These are phyloP conservation scores for Acanthopagrus latus DNA, from an alignment of 2,797 vertebrate species.

Conservation along the genomic window DNA sequence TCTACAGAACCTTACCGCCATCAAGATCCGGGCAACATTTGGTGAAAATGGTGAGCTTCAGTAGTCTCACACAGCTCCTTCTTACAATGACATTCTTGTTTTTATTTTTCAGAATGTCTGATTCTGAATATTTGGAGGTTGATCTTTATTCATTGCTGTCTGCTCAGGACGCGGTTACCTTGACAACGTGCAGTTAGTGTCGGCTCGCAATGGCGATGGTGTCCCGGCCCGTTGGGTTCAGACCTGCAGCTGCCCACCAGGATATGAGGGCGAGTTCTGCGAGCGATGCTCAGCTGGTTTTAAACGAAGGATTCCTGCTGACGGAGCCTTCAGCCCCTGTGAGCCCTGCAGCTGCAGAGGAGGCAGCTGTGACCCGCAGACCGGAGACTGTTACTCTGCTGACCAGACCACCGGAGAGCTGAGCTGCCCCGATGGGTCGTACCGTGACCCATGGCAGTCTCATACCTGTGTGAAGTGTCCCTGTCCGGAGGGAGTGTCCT, in stretches of 20 bases:
- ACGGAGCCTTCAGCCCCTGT: constrained; percentile 88
- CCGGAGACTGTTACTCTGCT: constrained; percentile 92
- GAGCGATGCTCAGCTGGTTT: constrained; percentile 89
- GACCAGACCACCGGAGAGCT: constrained; percentile 85
- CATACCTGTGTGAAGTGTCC: constrained; percentile 87
- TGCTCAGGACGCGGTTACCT: constrained; percentile 92
- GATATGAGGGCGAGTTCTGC: constrained; percentile 90
- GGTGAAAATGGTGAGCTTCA: constrained; percentile 89
- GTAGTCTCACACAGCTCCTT: background rate
- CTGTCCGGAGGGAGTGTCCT: constrained; percentile 85
- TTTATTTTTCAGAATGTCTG: too few species aligned
- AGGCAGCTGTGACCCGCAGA: constrained; percentile 91
- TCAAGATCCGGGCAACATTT: constrained; percentile 92
- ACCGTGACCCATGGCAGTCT: constrained; percentile 78
- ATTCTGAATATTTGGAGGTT: background rate
- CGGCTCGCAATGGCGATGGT: constrained; percentile 81
- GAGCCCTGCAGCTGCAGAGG: constrained; percentile 89
- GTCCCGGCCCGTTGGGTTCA: constrained; percentile 90
- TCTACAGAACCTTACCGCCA: constrained; percentile 91
- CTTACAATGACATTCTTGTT: background rate
- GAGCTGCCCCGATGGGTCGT: constrained; percentile 87
- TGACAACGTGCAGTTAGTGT: constrained; percentile 88
- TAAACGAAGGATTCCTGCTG: constrained; percentile 77
- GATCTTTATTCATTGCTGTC: background rate
- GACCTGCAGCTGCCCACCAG: constrained; percentile 87